These are phyloP conservation scores for Calameuta idolon DNA, from an alignment of 2,888 invertebrate species.

Conservation along the genomic window DNA sequence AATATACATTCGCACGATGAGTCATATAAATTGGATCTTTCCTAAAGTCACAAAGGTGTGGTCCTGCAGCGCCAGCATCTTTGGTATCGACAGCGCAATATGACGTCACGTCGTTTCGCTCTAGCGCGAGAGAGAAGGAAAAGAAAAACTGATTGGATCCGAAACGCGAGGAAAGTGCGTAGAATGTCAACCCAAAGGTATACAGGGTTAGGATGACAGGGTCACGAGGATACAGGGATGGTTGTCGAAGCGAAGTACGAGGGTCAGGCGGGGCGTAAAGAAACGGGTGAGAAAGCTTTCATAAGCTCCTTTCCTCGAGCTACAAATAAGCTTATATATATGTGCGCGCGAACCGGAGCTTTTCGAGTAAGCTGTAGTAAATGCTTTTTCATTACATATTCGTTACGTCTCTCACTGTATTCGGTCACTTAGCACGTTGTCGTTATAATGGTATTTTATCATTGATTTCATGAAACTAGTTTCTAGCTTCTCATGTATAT, in stretches of 20 bases:
- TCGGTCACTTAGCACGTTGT: neutral
- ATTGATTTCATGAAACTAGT: neutral
- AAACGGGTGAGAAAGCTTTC: conserved; percentile 15
- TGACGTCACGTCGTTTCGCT: conserved; percentile 26
- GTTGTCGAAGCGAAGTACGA: neutral
- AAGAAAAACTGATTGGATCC: conserved; percentile 50
- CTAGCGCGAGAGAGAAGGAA: neutral
- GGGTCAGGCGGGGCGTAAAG: neutral
- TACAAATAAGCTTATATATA: conserved; percentile 19
- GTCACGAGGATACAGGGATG: neutral
- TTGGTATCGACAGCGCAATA: conserved; percentile 22
- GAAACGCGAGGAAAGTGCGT: conserved; percentile 36
- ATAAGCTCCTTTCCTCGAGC: conserved; percentile 13
- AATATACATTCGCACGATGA: too few species aligned
- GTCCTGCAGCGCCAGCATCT: conserved; percentile 34
- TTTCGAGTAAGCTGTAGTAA: neutral
- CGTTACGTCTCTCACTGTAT: neutral
- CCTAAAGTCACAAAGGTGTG: neutral
- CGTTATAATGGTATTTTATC: neutral
- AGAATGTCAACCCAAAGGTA: conserved; percentile 7
- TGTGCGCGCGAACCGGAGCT: neutral
- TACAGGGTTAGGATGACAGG: neutral
- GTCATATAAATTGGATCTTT: too few species aligned
- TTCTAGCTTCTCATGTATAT: neutral
- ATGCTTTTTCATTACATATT: conserved; percentile 7